These are phyloP conservation scores for Copidosoma floridanum DNA, from an alignment of 1,140 invertebrate genomes.

Conservation along the genomic window DNA sequence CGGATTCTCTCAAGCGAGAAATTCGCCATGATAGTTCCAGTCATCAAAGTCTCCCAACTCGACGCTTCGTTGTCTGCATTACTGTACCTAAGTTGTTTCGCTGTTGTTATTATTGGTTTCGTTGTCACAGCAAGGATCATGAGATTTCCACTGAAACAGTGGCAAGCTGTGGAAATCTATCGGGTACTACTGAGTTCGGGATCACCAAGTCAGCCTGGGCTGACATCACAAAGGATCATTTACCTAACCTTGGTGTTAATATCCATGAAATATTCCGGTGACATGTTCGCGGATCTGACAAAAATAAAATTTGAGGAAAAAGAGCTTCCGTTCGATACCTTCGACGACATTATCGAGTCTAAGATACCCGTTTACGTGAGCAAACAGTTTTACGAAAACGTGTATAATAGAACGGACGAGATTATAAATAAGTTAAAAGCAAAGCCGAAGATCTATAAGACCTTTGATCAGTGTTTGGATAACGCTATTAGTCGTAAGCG, in stretches of 20 bases:
- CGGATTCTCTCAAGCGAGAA: not conserved
- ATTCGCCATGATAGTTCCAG: constrained; percentile 1
- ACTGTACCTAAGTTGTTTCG: not conserved
- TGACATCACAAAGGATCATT: not conserved
- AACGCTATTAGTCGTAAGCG: not conserved
- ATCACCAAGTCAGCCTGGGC: not conserved
- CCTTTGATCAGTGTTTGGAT: not conserved
- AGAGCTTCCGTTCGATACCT: constrained; percentile 2
- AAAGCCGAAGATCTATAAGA: not conserved
- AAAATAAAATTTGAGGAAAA: not conserved
- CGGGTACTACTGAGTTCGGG: not conserved
- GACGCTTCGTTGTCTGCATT: not conserved
- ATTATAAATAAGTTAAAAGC: not conserved
- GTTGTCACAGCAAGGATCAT: not conserved
- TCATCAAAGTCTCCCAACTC: not conserved
- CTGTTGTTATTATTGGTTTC: not conserved
- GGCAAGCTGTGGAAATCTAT: not conserved
- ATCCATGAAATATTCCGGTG: not conserved
- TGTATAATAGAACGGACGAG: not conserved
- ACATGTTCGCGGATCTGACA: not conserved
- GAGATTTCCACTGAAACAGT: not conserved
- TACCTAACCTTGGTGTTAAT: not conserved
- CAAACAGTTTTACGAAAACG: not conserved
- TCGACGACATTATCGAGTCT: not conserved
- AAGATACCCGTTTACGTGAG: not conserved